phyloP scores from a whole-genome alignment of 2,888 invertebrate genomes.

The Lysandra coridon region DNA sequence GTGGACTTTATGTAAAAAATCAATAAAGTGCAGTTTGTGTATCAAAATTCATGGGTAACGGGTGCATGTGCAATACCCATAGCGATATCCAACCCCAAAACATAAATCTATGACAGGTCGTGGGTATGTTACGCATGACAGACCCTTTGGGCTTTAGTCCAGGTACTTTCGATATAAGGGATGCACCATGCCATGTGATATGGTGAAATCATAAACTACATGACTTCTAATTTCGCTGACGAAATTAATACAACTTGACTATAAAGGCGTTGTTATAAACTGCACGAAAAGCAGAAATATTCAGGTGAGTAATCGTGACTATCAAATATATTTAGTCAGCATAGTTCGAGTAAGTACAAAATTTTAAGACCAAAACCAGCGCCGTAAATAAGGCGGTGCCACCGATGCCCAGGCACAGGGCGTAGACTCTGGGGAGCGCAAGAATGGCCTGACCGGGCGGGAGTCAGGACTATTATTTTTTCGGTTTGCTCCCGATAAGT shows the following conservation, averaged over 20 bases:
- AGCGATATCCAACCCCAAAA: background rate
- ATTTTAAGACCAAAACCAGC: too few species aligned
- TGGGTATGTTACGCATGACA: constrained; percentile 1
- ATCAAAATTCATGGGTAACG: background rate
- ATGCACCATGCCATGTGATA: background rate
- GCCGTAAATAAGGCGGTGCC: too few species aligned
- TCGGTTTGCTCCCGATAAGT: too few species aligned
- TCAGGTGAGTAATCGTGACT: background rate
- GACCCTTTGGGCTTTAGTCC: background rate
- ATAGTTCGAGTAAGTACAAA: too few species aligned
- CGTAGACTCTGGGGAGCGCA: too few species aligned
- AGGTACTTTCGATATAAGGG: background rate
- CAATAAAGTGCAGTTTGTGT: constrained; percentile 1
- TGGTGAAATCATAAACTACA: background rate
- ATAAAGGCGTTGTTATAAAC: background rate
- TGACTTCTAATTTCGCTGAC: background rate
- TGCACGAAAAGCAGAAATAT: too few species aligned
- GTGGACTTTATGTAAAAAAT: background rate
- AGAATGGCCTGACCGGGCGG: too few species aligned
- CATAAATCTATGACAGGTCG: background rate
- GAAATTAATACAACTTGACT: too few species aligned
- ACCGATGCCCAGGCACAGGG: too few species aligned
- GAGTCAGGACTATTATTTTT: too few species aligned
- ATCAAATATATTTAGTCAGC: too few species aligned
- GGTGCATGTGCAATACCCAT: constrained; percentile 19